These are phyloP conservation scores for Troilus luridus DNA, from an alignment of 2,888 invertebrate genomes.

Conservation along the genomic window DNA sequence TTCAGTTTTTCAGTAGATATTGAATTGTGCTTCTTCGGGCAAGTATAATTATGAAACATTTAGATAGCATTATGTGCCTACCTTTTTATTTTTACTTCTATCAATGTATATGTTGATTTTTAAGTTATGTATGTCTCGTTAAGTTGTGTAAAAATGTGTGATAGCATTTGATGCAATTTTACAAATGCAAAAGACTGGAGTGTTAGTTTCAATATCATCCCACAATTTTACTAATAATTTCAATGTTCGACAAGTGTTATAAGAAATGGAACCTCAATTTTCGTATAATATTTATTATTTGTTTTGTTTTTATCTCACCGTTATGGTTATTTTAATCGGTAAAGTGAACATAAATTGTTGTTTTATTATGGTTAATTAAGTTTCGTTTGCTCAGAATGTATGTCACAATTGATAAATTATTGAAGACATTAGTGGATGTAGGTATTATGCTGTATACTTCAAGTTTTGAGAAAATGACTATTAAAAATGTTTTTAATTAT, in stretches of 20 bases:
- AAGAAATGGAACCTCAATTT: not conserved
- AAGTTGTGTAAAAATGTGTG: conserved; percentile 9
- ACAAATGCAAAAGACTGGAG: conserved; percentile 16
- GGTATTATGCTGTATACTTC: no score
- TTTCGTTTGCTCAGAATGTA: not conserved
- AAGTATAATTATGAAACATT: not conserved
- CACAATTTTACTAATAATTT: not conserved
- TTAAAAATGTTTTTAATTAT: no score
- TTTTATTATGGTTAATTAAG: not conserved
- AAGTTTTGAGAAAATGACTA: no score
- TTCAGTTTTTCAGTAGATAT: conserved; percentile 31
- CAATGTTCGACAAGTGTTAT: not conserved
- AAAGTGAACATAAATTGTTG: not conserved
- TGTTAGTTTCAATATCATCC: conserved; percentile 31
- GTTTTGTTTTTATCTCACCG: not conserved
- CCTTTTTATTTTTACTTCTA: not conserved
- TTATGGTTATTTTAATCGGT: not conserved
- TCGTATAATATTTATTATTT: not conserved
- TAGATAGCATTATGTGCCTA: not conserved
- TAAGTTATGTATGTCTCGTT: not conserved
- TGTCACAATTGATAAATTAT: not conserved
- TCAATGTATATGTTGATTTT: conserved; percentile 17
- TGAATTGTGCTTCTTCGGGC: conserved; percentile 50
- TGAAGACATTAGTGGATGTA: not conserved
- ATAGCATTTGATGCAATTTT: conserved; percentile 21